Evolutionary conservation across 2,113 vertebrate species (phyloP), one percentile per base, ranked within the genome.

Genomic region (Cairina moschata): DNA sequence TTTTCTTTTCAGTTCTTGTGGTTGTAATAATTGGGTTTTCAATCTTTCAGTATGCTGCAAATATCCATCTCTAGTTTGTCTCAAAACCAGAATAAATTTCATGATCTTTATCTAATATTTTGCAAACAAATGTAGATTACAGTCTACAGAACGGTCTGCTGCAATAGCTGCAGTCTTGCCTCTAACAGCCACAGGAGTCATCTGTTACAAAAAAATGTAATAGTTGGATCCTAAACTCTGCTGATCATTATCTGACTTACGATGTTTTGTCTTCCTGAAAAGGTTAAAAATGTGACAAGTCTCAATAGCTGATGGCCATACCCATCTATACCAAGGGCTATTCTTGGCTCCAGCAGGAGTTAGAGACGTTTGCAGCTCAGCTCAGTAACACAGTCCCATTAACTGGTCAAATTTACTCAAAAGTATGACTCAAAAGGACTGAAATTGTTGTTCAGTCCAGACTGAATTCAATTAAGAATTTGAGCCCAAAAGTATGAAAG

Each of bases 141-240:
- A 92, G 93, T 95, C 95, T 95, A 89, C 81, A 82, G 93, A 89
- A 66, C 32, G 91, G 93, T 93, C 95, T 96, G 91, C 86, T 72
- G 74, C 81, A 91, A 54, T n/a, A 84, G 87, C 82, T 90, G 72
- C 84, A 91, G 87, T 62, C 79, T 67, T 74, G 60, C 65, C 52
- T 96, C 88, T 91, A 88, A 63, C 81, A 88, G 60, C 75, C 36
- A 36, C 46, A 85, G 74, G 79, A 93, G 71, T 91, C 9, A 91
- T 95, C 95, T 83, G 67, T 90, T 42, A 77, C 20, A 65, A 80
- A 82, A 83, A 94, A 86, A 82, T 16, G 32, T 63, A 94, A 75
- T 28, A 34, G 42, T 0, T 46, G 67, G 82, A 92, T 46, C 59
- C 31, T 62, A 87, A 82, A 13, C 44, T 91, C 78, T 94, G 68